Percentiles rank a stretch among this genome's conserved stretches.
Evolutionary conservation across 2,113 vertebrate genomes (phyloP).

Genomic region (Pseudolaguvia tuberculata): DNA sequence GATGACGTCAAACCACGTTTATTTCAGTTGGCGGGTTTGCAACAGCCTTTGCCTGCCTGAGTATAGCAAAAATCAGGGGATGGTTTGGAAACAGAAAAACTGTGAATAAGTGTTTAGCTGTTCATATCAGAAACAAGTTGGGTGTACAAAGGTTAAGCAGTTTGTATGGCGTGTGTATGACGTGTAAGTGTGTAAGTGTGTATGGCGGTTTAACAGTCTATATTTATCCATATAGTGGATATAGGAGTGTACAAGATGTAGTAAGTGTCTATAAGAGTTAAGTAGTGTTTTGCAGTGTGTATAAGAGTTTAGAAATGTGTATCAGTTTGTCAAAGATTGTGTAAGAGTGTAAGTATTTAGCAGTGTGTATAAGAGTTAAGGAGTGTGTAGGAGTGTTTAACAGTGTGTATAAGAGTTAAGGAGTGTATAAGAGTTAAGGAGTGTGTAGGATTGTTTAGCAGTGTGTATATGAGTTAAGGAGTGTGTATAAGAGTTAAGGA

Average conservation of each 20-base stretch:
- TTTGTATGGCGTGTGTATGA: too few relatives aligned
- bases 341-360: neutral
- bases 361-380: too few relatives aligned
- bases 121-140: neutral
- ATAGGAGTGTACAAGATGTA: neutral
- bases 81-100: slow-evolving; percentile 53
- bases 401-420: too few relatives aligned
- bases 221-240: too few relatives aligned
- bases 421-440: neutral
- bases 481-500: too few relatives aligned
- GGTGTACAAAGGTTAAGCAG: neutral
- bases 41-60: slow-evolving; percentile 72
- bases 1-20: slow-evolving; percentile 75
- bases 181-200: neutral
- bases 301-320: too few relatives aligned
- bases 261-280: too few relatives aligned
- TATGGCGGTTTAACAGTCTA: too few relatives aligned
- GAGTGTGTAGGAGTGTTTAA: neutral
- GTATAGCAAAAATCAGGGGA: slow-evolving; percentile 57
- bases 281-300: too few relatives aligned
- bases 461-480: too few relatives aligned
- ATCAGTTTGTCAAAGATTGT: too few relatives aligned
- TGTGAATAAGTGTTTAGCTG: neutral
- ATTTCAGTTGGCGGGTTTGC: slow-evolving; percentile 77
- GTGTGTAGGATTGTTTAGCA: neutral